A percentile compares a stretch with the other conserved stretches of the same genome.
These are phyloP conservation scores for Drosophila gaucha DNA, from an alignment of 2,888 invertebrate genomes.

Conservation along the genomic window DNA sequence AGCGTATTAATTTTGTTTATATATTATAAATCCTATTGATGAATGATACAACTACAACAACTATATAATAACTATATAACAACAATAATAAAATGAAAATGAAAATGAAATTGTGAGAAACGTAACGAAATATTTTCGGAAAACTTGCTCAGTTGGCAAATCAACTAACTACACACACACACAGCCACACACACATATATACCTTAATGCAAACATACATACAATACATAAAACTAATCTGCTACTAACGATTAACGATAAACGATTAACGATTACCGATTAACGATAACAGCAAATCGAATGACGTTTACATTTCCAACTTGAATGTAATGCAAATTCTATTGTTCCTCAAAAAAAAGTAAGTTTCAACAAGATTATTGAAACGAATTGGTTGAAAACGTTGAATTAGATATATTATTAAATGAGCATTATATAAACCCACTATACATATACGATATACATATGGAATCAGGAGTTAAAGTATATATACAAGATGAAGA, in stretches of 20 bases:
- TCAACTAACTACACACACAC: constrained; percentile 8
- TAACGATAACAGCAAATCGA: constrained; percentile 12
- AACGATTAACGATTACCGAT: constrained; percentile 16
- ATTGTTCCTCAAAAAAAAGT: constrained; percentile 69
- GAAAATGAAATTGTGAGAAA: constrained; percentile 30
- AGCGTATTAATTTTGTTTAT: constrained; percentile 55
- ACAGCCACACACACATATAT: constrained; percentile 7
- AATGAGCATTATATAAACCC: constrained; percentile 44
- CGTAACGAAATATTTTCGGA: constrained; percentile 27
- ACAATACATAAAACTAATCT: constrained; percentile 26
- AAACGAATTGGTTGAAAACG: constrained; percentile 10
- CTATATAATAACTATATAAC: constrained; percentile 22
- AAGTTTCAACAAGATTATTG: constrained; percentile 14
- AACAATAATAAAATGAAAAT: constrained; percentile 8
- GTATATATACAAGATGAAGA: no score
- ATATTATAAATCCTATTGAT: constrained; percentile 17
- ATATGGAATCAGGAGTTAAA: constrained; percentile 57
- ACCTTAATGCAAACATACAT: neutral
- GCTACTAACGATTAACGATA: constrained; percentile 35
- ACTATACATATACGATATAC: constrained; percentile 73
- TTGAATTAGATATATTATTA: constrained; percentile 17
- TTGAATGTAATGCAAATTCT: constrained; percentile 41
- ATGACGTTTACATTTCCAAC: constrained; percentile 28
- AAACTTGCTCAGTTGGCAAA: constrained; percentile 17
- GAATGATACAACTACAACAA: constrained; percentile 20